A percentile compares a stretch with the other conserved stretches of the same genome.
Evolutionary conservation across 2,888 invertebrate species (phyloP).

Genomic region (Thecophora atra): DNA sequence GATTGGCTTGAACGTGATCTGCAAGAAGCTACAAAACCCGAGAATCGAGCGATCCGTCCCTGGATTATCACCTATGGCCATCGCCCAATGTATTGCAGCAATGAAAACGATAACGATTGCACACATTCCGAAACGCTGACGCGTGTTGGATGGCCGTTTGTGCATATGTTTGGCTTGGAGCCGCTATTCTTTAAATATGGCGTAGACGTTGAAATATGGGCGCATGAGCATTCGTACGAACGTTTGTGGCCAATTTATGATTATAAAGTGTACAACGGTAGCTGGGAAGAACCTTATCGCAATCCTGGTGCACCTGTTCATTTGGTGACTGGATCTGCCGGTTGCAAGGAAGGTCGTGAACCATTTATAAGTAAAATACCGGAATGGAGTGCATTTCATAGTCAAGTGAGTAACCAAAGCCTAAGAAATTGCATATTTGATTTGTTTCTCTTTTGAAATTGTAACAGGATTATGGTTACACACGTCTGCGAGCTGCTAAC

Average conservation of each 20-base stretch:
- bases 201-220: conserved; percentile 95
- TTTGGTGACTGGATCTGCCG: conserved; percentile 88
- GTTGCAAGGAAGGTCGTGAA: conserved; percentile 87
- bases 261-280: conserved; percentile 76
- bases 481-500: conserved; percentile 83
- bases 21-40: conserved; percentile 75
- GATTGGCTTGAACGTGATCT: conserved; percentile 88
- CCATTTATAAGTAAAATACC: conserved; percentile 71
- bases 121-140: conserved; percentile 71
- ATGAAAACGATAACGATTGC: conserved; percentile 86
- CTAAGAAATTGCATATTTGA: neutral
- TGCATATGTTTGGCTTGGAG: conserved; percentile 80
- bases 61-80: conserved; percentile 89
- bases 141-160: conserved; percentile 74
- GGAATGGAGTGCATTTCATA: conserved; percentile 86
- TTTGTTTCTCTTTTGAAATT: conserved; percentile 23
- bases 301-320: conserved; percentile 88
- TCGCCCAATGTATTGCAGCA: conserved; percentile 92
- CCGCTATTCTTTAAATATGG: conserved; percentile 85
- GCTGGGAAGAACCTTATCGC: conserved; percentile 67
- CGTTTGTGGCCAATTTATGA: conserved; percentile 95
- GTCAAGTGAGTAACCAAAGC: conserved; percentile 60
- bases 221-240: conserved; percentile 98
- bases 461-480: conserved; percentile 87
- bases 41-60: conserved; percentile 77